Evolutionary conservation across 2,797 vertebrate species (phyloP), one percentile per base, ranked within the genome.

Genomic region (Bufotes viridis): DNA sequence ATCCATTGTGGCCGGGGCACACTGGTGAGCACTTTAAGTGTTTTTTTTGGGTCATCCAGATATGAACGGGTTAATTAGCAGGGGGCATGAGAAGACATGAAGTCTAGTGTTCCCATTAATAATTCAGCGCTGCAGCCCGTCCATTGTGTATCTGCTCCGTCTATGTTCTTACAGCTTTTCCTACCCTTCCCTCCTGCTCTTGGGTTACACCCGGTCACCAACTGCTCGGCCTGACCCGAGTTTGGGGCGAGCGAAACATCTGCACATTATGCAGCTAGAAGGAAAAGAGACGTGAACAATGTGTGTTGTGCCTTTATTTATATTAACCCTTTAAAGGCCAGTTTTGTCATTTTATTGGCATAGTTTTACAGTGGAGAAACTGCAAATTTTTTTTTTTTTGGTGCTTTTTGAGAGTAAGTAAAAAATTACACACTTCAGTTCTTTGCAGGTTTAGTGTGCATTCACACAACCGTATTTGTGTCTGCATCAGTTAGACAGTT

Each of bases 21-120:
- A 55, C 22, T 10, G 42, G 10, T 78, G 51, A 22, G 42, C 42
- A 49, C 3, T 17, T 55, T 55, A 34, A 15, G 18, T 42, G 34
- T 12, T 60, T 20, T 74, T 61, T 55, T 58, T 53, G 3, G 61
- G 57, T 74, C 14, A 14, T 79, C 60, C 29, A 67, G 57, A 55
- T 79, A 79, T 58, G 53, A 87, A 15, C 22, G 26, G 18, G 12
- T 74, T 29, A 82, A 87, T 83, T 29, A 83, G 29, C 18, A 15
- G 55, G 29, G n/a, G 78, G 11, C 70, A 75, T 18, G 49, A 76
- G 79, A 87, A 75, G 79, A 87, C 72, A n/a, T 72, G 6, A 61
- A 20, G 8, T 78, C 76, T 58, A 42, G 78, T 49, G 60, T 87
- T 74, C 15, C 29, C 78, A 63, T 81, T 20, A 74, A 87, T 74